A percentile compares a stretch with the other conserved stretches of the same genome.
phyloP scores from a whole-genome alignment of 2,888 invertebrate genomes.

The Heterodera filipjevi region DNA sequence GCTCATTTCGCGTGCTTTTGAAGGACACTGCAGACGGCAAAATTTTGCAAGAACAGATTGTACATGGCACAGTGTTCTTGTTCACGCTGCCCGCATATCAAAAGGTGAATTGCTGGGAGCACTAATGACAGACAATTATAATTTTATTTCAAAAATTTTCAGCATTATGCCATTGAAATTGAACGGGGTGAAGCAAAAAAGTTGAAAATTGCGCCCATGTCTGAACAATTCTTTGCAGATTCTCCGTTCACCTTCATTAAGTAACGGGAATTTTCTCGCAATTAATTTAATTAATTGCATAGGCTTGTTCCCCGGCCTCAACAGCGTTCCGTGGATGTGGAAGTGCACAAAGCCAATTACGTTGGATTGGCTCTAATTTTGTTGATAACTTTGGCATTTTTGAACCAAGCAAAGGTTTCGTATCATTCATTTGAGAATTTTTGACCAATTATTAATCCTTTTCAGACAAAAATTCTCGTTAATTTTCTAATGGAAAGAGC shows the following conservation, averaged over 20 bases:
- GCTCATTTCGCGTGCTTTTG: slow-evolving; percentile 28
- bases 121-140: too few species aligned
- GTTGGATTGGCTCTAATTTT: slow-evolving; percentile 35
- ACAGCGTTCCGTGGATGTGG: slow-evolving; percentile 30
- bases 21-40: background rate
- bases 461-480: slow-evolving; percentile 2
- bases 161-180: slow-evolving; percentile 36
- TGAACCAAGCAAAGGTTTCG: slow-evolving; percentile 37
- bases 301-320: slow-evolving; percentile 28
- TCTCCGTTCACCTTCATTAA: slow-evolving; percentile 32
- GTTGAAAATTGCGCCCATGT: slow-evolving; percentile 25
- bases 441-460: too few species aligned
- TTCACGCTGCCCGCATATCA: slow-evolving; percentile 31
- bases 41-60: slow-evolving; percentile 27
- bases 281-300: background rate
- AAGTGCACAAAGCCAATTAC: slow-evolving; percentile 34
- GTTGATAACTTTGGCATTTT: slow-evolving; percentile 35
- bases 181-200: slow-evolving; percentile 28
- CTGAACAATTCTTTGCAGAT: slow-evolving; percentile 27
- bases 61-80: slow-evolving; percentile 34
- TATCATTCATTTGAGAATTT: too few species aligned
- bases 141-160: slow-evolving; percentile 26
- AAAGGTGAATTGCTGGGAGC: too few species aligned
- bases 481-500: background rate
- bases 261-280: background rate